These are phyloP conservation scores for Protonemura montana DNA, from an alignment of 2,888 invertebrate species.

Conservation along the genomic window DNA sequence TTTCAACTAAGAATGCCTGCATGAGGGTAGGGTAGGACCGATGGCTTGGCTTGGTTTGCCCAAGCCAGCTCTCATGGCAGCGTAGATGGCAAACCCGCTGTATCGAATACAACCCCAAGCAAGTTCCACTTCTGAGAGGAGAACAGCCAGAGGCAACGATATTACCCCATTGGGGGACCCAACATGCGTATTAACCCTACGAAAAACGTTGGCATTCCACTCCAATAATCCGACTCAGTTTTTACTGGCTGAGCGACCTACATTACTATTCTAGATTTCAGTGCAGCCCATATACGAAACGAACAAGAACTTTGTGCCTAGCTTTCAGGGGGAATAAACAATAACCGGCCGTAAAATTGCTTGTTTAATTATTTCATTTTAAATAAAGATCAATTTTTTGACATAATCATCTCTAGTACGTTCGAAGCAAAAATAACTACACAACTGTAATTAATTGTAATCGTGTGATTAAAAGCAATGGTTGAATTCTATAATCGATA, in stretches of 20 bases:
- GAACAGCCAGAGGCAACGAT: slow-evolving; percentile 24
- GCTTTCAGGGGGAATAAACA: no score
- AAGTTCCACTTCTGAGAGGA: slow-evolving; percentile 23
- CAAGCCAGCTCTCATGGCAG: neutral
- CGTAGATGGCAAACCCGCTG: neutral
- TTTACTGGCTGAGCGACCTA: neutral
- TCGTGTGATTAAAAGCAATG: neutral
- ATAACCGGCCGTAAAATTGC: no score
- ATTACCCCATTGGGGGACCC: slow-evolving; percentile 40
- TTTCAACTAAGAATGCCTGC: slow-evolving; percentile 29
- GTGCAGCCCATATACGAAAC: neutral
- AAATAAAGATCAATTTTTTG: no score
- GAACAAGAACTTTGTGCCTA: no score
- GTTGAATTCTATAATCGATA: neutral
- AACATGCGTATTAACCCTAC: neutral
- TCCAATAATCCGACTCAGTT: neutral
- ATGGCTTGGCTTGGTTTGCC: slow-evolving; percentile 8
- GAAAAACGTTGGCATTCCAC: neutral
- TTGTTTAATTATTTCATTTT: no score
- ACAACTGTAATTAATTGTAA: neutral
- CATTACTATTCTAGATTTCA: neutral
- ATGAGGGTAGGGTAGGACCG: neutral
- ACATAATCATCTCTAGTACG: no score
- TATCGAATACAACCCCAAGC: neutral
- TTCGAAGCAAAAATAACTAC: neutral